Evolutionary conservation across 2,797 vertebrate genomes (phyloP), one percentile per base, ranked within the genome.

Genomic region (Ctenosaura bakeri): DNA sequence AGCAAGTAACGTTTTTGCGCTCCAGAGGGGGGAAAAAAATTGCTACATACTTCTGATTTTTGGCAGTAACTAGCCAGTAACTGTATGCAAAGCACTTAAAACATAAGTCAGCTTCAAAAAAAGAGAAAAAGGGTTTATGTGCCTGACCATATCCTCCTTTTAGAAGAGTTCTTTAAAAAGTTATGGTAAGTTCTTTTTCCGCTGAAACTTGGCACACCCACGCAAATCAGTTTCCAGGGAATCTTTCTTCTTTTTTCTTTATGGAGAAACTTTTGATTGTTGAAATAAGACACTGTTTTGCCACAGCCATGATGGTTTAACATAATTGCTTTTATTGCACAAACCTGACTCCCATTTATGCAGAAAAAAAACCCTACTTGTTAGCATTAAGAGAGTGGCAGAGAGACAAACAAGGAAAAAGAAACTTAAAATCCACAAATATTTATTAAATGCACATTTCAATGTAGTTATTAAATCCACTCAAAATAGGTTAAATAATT

Each of bases 171-270:
- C 86, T 62, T 71, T 80, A 56, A 77, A 91, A 59, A 35, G 73
- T 52, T 86, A 62, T 79, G 89, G 86, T 80, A 84, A 88, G 91
- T 93, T 93, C 90, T 90, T 94, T 90, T 92, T 89, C n/a, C 42
- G 77, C 69, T 85, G 92, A 91, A 91, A 93, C 85, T 92, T 93
- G 85, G 71, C 52, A 38, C n/a, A 24, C 8, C 35, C 29, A 64
- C 3, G n/a, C 35, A 62, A 13, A 77, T 24, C 64, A 64, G 79
- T 56, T 83, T 26, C 62, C 73, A 52, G 64, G 38, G 80, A 84
- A 73, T 42, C 4, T 46, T 79, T 73, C 6, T 42, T 38, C 38
- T 85, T 59, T 59, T 26, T 38, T 78, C 26, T 42, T 46, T 83
- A 38, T 52, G 14, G 22, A 90, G 24, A 77, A 64, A 52, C n/a